phyloP scores from a whole-genome alignment of 2,797 vertebrate genomes.

The Clamator glandarius region DNA sequence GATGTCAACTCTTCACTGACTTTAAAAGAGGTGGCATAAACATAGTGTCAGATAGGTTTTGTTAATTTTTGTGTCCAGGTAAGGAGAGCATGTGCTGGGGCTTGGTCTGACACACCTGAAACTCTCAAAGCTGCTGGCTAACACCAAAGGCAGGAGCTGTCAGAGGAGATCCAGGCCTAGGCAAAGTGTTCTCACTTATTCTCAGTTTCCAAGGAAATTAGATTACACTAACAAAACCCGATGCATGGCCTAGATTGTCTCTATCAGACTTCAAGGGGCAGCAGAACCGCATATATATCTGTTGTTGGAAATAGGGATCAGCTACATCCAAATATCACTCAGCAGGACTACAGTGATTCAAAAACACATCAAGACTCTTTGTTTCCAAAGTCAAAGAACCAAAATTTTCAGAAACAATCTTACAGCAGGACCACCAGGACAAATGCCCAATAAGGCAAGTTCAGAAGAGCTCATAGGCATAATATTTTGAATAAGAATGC shows the following conservation, averaged over 20 bases:
- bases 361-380: not conserved
- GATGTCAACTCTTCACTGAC: not conserved
- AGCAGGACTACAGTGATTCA: accelerated
- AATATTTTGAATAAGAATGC: not conserved
- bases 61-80: not conserved
- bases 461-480: not conserved
- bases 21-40: not conserved
- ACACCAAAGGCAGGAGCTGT: accelerated
- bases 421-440: not conserved
- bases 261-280: not conserved
- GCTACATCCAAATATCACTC: accelerated
- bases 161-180: not conserved
- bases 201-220: not conserved
- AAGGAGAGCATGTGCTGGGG: not conserved
- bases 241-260: not conserved
- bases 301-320: not conserved
- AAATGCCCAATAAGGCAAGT: not conserved
- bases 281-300: not conserved
- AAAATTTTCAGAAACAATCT: not conserved
- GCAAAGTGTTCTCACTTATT: not conserved
- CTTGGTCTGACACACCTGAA: not conserved
- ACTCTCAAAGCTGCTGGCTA: not conserved
- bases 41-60: not conserved
- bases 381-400: not conserved
- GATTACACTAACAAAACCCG: not conserved